phyloP scores from a whole-genome alignment of 2,113 vertebrate species.

The Petrocephalus microphthalmus region DNA sequence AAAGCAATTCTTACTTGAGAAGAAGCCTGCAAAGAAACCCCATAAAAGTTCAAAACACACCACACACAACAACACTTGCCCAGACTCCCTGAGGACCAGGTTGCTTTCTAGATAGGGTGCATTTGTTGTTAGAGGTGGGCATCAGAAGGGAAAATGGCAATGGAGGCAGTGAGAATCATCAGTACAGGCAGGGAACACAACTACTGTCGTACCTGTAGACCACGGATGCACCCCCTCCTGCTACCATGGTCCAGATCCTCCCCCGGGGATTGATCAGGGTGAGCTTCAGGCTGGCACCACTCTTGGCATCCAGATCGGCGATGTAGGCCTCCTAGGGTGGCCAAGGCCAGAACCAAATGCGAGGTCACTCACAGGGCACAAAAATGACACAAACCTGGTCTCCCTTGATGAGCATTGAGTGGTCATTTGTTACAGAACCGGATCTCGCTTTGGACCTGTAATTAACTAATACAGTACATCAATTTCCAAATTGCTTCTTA shows the following conservation, averaged over 20 bases:
- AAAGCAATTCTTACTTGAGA: background rate
- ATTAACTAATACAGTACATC: background rate
- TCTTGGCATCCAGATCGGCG: conserved; percentile 93
- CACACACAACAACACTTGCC: background rate
- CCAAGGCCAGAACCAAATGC: background rate
- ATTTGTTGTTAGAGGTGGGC: background rate
- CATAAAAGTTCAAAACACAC: background rate
- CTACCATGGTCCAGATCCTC: conserved; percentile 98
- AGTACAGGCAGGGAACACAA: background rate
- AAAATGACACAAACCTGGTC: background rate
- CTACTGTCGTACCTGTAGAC: conserved; percentile 82
- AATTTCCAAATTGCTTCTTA: background rate
- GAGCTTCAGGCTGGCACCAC: conserved; percentile 90
- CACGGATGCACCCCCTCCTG: conserved; percentile 91
- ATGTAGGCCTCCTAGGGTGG: conserved; percentile 86
- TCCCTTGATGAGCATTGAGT: background rate
- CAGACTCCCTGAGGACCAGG: background rate
- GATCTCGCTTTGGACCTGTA: background rate
- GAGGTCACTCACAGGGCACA: background rate
- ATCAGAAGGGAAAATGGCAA: background rate
- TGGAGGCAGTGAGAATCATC: background rate
- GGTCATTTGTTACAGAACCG: background rate
- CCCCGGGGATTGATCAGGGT: conserved; percentile 90
- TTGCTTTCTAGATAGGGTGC: background rate
- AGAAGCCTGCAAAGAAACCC: background rate